Evolutionary conservation across 2,888 invertebrate species (phyloP).

Genomic region (Venustoraphidia nigricollis): DNA sequence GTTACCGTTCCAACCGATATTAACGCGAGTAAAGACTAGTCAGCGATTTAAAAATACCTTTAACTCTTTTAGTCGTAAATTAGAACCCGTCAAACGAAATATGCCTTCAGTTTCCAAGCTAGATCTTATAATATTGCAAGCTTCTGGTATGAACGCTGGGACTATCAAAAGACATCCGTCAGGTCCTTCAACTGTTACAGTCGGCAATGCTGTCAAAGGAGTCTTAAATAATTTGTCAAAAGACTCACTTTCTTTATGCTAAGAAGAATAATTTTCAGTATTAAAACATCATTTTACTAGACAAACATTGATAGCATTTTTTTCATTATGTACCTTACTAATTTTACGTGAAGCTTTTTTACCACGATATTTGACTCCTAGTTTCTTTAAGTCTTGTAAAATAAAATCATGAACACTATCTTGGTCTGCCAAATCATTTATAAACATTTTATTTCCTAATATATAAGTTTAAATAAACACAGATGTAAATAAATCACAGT

Average conservation of each 20-base stretch:
- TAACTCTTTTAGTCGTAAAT: conserved; percentile 66
- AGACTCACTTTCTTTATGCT: conserved; percentile 12
- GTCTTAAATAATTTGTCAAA: conserved; percentile 29
- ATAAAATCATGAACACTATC: conserved; percentile 39
- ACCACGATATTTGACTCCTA: conserved; percentile 53
- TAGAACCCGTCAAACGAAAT: conserved; percentile 79
- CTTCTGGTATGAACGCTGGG: conserved; percentile 55
- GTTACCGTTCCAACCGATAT: too few relatives aligned
- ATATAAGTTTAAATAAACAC: not conserved
- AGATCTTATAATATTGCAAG: conserved; percentile 50
- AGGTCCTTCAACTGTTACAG: conserved; percentile 40
- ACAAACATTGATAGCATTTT: not conserved
- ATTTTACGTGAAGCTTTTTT: conserved; percentile 45
- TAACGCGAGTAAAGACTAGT: too few relatives aligned
- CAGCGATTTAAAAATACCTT: conserved; percentile 33
- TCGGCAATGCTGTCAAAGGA: conserved; percentile 32
- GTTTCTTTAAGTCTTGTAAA: conserved; percentile 46
- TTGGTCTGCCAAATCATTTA: conserved; percentile 35
- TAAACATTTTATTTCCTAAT: conserved; percentile 29
- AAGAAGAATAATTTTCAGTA: not conserved
- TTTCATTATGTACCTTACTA: conserved; percentile 4
- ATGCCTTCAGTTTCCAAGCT: conserved; percentile 66
- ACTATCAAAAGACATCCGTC: conserved; percentile 56
- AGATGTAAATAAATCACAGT: not conserved
- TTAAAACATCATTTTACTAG: conserved; percentile 1